Evolutionary conservation across 1,140 invertebrate species (phyloP).

Genomic region (Drosophila mayri): DNA sequence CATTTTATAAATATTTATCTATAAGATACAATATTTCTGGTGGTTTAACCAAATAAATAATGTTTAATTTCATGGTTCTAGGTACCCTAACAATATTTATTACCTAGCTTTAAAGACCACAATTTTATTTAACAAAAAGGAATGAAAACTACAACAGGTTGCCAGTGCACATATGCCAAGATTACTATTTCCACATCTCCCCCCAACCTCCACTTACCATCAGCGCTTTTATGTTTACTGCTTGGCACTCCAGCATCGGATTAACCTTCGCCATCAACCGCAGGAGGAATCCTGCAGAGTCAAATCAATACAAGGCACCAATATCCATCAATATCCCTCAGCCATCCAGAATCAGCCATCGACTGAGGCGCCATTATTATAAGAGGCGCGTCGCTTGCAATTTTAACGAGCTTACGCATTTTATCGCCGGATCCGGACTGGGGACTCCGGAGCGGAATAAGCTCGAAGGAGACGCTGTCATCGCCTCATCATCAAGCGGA

Average conservation of each 20-base stretch:
- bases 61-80: not conserved
- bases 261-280: slow-evolving; percentile 17
- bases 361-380: slow-evolving; percentile 67
- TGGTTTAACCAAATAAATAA: no score
- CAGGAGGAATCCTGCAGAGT: slow-evolving; percentile 36
- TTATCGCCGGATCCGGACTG: slow-evolving; percentile 55
- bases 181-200: slow-evolving; percentile 9
- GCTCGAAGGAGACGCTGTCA: slow-evolving; percentile 25
- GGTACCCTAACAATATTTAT: no score
- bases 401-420: slow-evolving; percentile 83
- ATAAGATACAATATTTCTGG: no score
- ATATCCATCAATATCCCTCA: slow-evolving; percentile 26
- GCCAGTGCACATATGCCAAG: not conserved
- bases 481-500: slow-evolving; percentile 57
- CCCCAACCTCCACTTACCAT: slow-evolving; percentile 8
- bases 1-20: no score
- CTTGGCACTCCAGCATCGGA: slow-evolving; percentile 26
- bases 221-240: slow-evolving; percentile 35
- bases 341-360: slow-evolving; percentile 36
- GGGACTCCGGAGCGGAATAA: slow-evolving; percentile 17
- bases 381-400: slow-evolving; percentile 76
- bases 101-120: not conserved
- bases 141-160: slow-evolving; percentile 34
- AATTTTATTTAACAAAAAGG: not conserved
- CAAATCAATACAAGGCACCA: slow-evolving; percentile 65